These are phyloP conservation scores for Lordiphosa clarofinis DNA, from an alignment of 1,140 invertebrate species.

Conservation along the genomic window DNA sequence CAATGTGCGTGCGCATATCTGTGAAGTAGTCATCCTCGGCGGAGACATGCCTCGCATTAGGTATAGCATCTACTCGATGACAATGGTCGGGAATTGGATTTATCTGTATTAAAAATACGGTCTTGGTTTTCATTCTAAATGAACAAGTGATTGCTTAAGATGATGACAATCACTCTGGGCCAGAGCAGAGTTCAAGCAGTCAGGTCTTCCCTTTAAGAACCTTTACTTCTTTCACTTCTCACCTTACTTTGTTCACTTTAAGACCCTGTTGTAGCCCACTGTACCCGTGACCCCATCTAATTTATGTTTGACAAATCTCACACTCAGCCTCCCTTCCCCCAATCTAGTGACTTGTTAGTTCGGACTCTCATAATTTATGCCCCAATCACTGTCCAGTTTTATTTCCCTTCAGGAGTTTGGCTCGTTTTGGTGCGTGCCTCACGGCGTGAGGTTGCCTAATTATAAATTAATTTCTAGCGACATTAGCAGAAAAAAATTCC, in stretches of 20 bases:
- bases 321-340: conserved; percentile 13
- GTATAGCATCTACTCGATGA: too few relatives aligned
- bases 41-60: too few relatives aligned
- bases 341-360: conserved; percentile 3
- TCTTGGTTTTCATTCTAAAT: too few relatives aligned
- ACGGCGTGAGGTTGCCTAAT: conserved; percentile 51
- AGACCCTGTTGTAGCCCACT: conserved; percentile 4
- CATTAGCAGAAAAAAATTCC: conserved; percentile 56
- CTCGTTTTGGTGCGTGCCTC: conserved; percentile 16
- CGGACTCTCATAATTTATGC: conserved; percentile 45
- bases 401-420: conserved; percentile 13
- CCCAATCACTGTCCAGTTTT: conserved; percentile 52
- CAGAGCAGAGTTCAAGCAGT: too few relatives aligned
- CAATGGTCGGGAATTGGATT: too few relatives aligned
- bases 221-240: too few relatives aligned
- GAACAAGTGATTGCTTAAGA: too few relatives aligned
- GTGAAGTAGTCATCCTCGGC: conserved; percentile 18
- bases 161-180: too few relatives aligned
- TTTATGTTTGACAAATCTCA: conserved; percentile 41
- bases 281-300: conserved; percentile 37
- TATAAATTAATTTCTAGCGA: conserved; percentile 59
- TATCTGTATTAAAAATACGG: too few relatives aligned
- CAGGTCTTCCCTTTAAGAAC: too few relatives aligned
- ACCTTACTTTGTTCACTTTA: background rate
- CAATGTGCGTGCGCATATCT: conserved; percentile 44